Percentiles rank a stretch among this genome's conserved stretches.
Evolutionary conservation across 1,140 invertebrate species (phyloP).

Genomic region (Copidosoma floridanum): DNA sequence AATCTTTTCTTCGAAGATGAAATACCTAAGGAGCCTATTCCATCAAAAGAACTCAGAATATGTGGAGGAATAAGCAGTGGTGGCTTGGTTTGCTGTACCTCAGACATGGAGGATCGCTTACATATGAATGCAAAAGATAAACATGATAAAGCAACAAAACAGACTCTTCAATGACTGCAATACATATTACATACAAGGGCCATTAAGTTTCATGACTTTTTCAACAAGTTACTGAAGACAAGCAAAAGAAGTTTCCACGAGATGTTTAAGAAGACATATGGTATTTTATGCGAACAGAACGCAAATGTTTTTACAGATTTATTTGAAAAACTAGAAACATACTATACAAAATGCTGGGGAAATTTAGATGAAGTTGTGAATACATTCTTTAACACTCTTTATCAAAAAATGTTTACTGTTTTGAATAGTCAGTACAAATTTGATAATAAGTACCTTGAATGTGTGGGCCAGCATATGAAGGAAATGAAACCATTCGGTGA

Average conservation of each 20-base stretch:
- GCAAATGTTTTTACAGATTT: conserved; percentile 88
- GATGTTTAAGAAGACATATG: conserved; percentile 95
- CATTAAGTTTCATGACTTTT: conserved; percentile 64
- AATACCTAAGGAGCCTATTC: too few species aligned
- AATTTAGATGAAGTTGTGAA: conserved; percentile 85
- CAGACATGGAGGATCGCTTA: conserved; percentile 52
- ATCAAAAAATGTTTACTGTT: conserved; percentile 95
- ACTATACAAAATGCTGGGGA: conserved; percentile 74
- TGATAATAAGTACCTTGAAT: conserved; percentile 81
- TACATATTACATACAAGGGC: conserved; percentile 47
- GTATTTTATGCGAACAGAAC: conserved; percentile 92
- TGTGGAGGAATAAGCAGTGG: conserved; percentile 52
- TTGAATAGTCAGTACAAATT: conserved; percentile 89
- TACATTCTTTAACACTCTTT: conserved; percentile 87
- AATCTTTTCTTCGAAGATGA: too few species aligned
- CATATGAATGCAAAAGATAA: conserved; percentile 51
- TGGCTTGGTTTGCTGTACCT: conserved; percentile 53
- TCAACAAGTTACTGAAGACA: conserved; percentile 77
- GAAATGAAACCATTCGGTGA: conserved; percentile 92
- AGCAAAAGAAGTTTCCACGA: conserved; percentile 85
- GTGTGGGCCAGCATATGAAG: conserved; percentile 87
- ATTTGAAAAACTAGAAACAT: conserved; percentile 86
- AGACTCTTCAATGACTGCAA: conserved; percentile 49
- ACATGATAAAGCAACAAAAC: conserved; percentile 51
- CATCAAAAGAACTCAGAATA: conserved; percentile 52